These are phyloP conservation scores for Emys orbicularis DNA, from an alignment of 2,797 vertebrate genomes.

Conservation along the genomic window DNA sequence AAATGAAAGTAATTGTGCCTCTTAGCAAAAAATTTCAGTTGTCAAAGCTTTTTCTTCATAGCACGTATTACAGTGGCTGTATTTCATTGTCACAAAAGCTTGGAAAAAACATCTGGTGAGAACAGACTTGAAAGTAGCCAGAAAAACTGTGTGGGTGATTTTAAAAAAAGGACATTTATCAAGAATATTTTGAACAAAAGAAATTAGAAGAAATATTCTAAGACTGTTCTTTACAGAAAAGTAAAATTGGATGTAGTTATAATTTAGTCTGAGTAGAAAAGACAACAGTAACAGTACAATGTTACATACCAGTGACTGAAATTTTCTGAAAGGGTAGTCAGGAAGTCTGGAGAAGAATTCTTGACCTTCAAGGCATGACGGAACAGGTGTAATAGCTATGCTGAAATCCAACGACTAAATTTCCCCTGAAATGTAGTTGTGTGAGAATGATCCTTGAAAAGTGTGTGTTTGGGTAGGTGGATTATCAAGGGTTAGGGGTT, in stretches of 20 bases:
- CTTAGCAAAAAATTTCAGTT: neutral
- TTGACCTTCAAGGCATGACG: neutral
- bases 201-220: constrained; percentile 37
- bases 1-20: constrained; percentile 7
- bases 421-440: neutral
- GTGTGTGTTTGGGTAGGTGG: neutral
- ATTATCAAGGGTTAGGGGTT: neutral
- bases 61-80: neutral
- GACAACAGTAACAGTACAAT: neutral
- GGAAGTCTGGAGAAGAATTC: neutral
- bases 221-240: constrained; percentile 18
- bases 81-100: constrained; percentile 42
- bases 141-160: constrained; percentile 45
- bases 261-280: neutral
- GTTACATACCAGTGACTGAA: neutral
- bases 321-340: neutral
- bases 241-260: neutral
- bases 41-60: neutral
- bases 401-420: neutral
- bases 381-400: neutral
- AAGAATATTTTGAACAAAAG: constrained; percentile 30
- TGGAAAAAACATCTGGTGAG: constrained; percentile 52
- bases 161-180: constrained; percentile 28
- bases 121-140: constrained; percentile 32
- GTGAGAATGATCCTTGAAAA: constrained; percentile 17